Evolutionary conservation across 2,113 vertebrate genomes (phyloP), one percentile per base, ranked within the genome.

Genomic region (Pedionomus torquatus): DNA sequence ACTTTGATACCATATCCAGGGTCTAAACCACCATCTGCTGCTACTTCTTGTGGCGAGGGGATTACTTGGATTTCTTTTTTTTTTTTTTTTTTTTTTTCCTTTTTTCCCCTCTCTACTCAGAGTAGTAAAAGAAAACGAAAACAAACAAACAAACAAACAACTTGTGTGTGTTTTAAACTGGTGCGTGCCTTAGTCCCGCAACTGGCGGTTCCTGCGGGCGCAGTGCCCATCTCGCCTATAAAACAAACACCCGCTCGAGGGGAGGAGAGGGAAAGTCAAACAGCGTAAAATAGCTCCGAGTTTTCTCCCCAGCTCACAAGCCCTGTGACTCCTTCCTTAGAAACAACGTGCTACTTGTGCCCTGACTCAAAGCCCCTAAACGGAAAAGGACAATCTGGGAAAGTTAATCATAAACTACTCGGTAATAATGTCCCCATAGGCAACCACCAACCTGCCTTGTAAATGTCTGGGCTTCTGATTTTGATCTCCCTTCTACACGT

Each of bases 311-410:
- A 24, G 33, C 64, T 83, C 72, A 28, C 51, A 23, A 81, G 79
- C 44, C 65, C 21, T 2, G 74, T 7, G 85, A 58, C 60, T 94
- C 82, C 61, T 24, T 83, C 77, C 82, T 60, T 12, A 7, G 82
- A 78, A 93, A 95, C 82, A 91, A 71, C 31, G 43, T 43, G 74
- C 90, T 71, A 41, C 85, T 41, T 63, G 68, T 93, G 95, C 60
- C 77, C 83, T 35, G 3, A 52, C 85, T 90, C 90, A 77, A 79
- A 95, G 82, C 90, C 54, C 68, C 80, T 4, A 46, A 89, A 94
- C 93, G 93, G 95, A 94, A 97, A 95, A 93, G 83, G 77, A 96
- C 95, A 96, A 96, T 96, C 96, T 97, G 93, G 95, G 89, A 83
- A 89, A 97, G 95, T 97, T 96, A 97, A 97, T 97, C 64, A 97